Conservation (phyloP, 2,797 vertebrate species). For the Bufotes viridis region DNA sequence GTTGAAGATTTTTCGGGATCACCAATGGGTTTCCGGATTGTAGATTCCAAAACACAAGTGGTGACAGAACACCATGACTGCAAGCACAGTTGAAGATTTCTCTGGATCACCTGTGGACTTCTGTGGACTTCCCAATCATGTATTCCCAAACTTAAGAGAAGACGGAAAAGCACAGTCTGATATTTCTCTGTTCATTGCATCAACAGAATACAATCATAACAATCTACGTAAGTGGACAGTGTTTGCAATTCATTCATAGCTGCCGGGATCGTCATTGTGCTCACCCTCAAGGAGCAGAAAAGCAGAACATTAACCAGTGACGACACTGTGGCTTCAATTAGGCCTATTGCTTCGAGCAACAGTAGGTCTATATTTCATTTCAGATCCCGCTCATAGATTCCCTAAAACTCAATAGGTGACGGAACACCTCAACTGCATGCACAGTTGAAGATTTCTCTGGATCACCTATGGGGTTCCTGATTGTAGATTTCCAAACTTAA, state of each 20-base stretch:
- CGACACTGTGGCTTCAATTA: conserved; percentile 17
- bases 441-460: no score
- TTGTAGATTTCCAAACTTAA: neutral
- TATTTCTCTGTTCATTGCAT: neutral
- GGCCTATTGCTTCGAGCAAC: neutral
- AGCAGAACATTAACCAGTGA: neutral
- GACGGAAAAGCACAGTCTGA: no score
- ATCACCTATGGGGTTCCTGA: neutral
- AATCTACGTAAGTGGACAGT: conserved; percentile 11
- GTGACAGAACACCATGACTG: no score
- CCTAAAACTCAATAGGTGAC: neutral
- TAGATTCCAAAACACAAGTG: no score
- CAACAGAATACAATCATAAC: conserved; percentile 45
- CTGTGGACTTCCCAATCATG: no score
- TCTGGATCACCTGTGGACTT: no score
- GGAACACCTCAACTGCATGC: no score
- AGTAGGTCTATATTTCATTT: neutral
- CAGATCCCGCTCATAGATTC: neutral
- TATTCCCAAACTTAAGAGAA: no score
- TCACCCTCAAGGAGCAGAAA: neutral
- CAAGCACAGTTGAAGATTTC: no score
- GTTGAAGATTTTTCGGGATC: neutral
- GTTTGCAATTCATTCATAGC: conserved; percentile 19
- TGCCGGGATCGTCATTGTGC: conserved; percentile 7
- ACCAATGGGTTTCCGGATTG: no score